Percentiles rank a stretch among this genome's conserved stretches.
phyloP scores from a whole-genome alignment of 2,113 vertebrate species.

The Arenaria interpres region DNA sequence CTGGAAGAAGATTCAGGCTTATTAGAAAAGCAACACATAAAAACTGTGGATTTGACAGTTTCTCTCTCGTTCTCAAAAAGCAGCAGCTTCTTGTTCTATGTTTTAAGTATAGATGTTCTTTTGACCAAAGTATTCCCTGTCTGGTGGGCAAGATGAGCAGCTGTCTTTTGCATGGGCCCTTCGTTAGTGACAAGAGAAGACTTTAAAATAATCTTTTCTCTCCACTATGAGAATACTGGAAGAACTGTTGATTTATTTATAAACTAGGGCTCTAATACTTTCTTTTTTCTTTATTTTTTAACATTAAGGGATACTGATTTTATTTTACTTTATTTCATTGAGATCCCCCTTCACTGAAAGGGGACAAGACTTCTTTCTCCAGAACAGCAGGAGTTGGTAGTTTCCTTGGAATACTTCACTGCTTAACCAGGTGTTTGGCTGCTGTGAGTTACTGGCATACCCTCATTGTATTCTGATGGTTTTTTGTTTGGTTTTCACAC shows the following conservation, averaged over 20 bases:
- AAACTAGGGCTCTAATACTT: background rate
- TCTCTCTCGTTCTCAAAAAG: background rate
- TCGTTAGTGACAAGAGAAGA: background rate
- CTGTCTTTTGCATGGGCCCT: background rate
- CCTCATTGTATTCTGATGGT: background rate
- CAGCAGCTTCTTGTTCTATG: background rate
- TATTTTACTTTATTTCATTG: background rate
- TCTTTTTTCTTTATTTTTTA: background rate
- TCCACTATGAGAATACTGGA: background rate
- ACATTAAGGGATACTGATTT: background rate
- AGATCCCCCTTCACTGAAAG: background rate
- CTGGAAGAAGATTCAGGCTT: background rate
- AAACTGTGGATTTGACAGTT: background rate
- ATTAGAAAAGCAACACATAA: background rate
- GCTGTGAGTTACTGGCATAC: background rate
- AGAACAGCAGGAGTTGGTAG: background rate
- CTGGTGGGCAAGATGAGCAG: background rate
- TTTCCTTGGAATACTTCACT: background rate
- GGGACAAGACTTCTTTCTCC: background rate
- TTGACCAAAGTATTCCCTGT: background rate
- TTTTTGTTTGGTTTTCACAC: background rate
- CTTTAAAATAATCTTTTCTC: background rate
- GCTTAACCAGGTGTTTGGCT: slow-evolving; percentile 29
- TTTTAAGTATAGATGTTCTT: background rate
- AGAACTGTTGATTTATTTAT: background rate